Evolutionary conservation across 2,888 invertebrate genomes (phyloP).

Genomic region (Cordylochernes scorpioides): DNA sequence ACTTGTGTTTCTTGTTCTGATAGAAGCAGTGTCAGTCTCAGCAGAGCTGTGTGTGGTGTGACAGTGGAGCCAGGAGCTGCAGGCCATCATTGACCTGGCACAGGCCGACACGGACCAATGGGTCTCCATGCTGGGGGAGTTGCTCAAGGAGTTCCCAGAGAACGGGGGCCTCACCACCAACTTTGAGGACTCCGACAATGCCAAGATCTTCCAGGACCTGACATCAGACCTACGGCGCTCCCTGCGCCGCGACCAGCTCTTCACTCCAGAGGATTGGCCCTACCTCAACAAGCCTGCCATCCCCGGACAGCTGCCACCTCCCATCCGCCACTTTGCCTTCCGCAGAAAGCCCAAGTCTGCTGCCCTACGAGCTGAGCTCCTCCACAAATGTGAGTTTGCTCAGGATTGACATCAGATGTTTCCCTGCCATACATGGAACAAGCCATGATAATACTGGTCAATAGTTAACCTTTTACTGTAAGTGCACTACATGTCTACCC

Average conservation of each 20-base stretch:
- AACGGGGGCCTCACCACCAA: too few relatives aligned
- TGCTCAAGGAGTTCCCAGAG: slow-evolving; percentile 76
- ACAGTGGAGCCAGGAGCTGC: slow-evolving; percentile 74
- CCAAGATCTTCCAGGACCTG: too few relatives aligned
- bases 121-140: slow-evolving; percentile 89
- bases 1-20: too few relatives aligned
- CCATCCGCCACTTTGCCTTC: slow-evolving; percentile 68
- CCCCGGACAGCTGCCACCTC: slow-evolving; percentile 36
- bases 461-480: too few relatives aligned
- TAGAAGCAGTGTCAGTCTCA: too few relatives aligned
- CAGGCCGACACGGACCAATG: slow-evolving; percentile 60
- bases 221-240: too few relatives aligned
- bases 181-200: too few relatives aligned
- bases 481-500: too few relatives aligned
- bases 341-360: slow-evolving; percentile 87
- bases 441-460: too few relatives aligned
- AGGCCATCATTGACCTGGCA: slow-evolving; percentile 79
- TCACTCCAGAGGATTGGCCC: slow-evolving; percentile 81
- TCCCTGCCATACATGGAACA: too few relatives aligned
- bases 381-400: slow-evolving; percentile 41
- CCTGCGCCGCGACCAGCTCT: slow-evolving; percentile 49
- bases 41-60: too few relatives aligned
- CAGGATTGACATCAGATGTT: too few relatives aligned
- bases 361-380: slow-evolving; percentile 53
- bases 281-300: slow-evolving; percentile 81